These are phyloP conservation scores for Lacerta agilis DNA, from an alignment of 2,797 vertebrate genomes.

Conservation along the genomic window DNA sequence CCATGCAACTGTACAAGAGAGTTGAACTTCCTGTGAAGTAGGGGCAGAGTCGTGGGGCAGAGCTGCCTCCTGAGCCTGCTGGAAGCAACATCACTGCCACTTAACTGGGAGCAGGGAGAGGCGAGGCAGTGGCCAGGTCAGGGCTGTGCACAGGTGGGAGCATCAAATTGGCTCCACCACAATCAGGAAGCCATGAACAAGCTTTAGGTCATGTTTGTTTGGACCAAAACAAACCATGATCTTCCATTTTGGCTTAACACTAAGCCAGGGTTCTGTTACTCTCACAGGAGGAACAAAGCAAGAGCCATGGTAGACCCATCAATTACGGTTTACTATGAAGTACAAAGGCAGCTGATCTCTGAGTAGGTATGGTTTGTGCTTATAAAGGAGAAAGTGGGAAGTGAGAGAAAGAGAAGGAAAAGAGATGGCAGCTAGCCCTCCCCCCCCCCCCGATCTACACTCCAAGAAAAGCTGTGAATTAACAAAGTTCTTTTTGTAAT, in stretches of 20 bases:
- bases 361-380: background rate
- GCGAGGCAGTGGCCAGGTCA: no score
- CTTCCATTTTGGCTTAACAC: no score
- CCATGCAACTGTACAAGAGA: background rate
- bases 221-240: no score
- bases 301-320: background rate
- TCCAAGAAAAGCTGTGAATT: background rate
- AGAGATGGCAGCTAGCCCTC: background rate
- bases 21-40: background rate
- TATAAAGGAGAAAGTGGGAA: background rate
- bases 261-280: background rate
- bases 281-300: no score
- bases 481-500: conserved; percentile 17
- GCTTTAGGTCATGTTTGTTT: no score
- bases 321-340: background rate
- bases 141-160: no score
- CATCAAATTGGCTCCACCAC: no score
- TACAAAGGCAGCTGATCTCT: background rate
- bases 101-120: no score
- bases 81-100: no score
- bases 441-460: background rate
- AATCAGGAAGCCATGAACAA: no score
- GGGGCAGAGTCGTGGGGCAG: no score
- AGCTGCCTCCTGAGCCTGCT: background rate
- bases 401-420: background rate